Evolutionary conservation across 2,113 vertebrate species (phyloP).

Genomic region (Neotoma lepida): DNA sequence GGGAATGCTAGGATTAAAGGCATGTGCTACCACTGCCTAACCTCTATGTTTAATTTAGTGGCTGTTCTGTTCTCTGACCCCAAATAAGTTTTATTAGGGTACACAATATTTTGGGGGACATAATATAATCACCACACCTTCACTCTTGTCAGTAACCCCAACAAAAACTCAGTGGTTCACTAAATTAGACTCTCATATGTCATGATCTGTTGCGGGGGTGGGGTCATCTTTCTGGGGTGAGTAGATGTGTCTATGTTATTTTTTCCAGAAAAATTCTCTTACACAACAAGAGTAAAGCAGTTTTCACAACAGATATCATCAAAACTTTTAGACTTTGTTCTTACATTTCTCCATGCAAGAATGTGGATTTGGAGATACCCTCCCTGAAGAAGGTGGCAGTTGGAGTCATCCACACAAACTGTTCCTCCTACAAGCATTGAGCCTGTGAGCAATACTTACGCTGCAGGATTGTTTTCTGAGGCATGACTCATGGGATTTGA

Average conservation of each 20-base stretch:
- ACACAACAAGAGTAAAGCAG: background rate
- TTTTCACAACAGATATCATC: background rate
- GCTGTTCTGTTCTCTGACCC: no score
- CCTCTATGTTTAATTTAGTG: no score
- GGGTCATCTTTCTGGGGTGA: background rate
- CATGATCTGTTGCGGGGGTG: background rate
- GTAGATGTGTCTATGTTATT: background rate
- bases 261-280: background rate
- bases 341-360: background rate
- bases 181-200: background rate
- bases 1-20: no score
- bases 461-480: background rate
- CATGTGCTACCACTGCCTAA: no score
- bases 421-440: background rate
- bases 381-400: background rate
- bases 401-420: background rate
- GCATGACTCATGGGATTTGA: background rate
- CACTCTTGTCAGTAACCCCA: background rate
- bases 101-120: no score
- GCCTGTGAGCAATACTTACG: background rate
- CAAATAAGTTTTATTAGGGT: no score
- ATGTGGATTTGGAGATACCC: background rate
- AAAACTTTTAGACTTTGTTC: background rate
- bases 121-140: no score
- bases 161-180: background rate